phyloP scores from a whole-genome alignment of 2,113 vertebrate species.

The Eulemur rufifrons region DNA sequence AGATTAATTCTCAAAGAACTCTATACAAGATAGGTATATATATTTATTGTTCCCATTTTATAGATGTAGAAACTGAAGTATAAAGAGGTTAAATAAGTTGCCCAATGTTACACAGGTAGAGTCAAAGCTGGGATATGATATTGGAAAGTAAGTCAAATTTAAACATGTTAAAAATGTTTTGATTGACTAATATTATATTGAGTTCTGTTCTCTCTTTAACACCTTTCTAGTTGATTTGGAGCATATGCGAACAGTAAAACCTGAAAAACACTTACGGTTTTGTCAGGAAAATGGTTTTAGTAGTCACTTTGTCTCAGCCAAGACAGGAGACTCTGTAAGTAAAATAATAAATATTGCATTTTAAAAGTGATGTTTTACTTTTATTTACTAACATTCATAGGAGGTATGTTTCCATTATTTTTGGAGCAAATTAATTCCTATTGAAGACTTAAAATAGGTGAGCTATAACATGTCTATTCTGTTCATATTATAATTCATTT shows the following conservation, averaged over 20 bases:
- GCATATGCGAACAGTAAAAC: constrained; percentile 97
- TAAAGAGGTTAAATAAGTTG: constrained; percentile 18
- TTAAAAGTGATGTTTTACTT: not conserved
- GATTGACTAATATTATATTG: constrained; percentile 55
- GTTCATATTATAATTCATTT: constrained; percentile 29
- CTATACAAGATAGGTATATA: not conserved
- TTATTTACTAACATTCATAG: constrained; percentile 15
- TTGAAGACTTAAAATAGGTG: not conserved
- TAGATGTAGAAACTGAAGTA: not conserved
- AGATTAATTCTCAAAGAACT: constrained; percentile 6
- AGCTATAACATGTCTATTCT: not conserved
- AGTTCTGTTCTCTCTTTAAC: constrained; percentile 75
- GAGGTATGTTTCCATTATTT: not conserved
- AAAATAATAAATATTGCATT: constrained; percentile 2
- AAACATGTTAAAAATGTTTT: constrained; percentile 23
- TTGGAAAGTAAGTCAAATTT: constrained; percentile 14
- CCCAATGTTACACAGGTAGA: not conserved
- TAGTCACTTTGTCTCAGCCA: constrained; percentile 98
- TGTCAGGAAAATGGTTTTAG: constrained; percentile 96
- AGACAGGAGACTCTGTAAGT: constrained; percentile 98
- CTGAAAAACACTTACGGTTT: constrained; percentile 95
- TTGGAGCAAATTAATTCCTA: not conserved
- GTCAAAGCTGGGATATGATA: not conserved
- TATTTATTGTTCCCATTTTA: not conserved
- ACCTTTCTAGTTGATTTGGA: constrained; percentile 95